Evolutionary conservation across 2,888 invertebrate species (phyloP).

Genomic region (Acrocera orbiculus): DNA sequence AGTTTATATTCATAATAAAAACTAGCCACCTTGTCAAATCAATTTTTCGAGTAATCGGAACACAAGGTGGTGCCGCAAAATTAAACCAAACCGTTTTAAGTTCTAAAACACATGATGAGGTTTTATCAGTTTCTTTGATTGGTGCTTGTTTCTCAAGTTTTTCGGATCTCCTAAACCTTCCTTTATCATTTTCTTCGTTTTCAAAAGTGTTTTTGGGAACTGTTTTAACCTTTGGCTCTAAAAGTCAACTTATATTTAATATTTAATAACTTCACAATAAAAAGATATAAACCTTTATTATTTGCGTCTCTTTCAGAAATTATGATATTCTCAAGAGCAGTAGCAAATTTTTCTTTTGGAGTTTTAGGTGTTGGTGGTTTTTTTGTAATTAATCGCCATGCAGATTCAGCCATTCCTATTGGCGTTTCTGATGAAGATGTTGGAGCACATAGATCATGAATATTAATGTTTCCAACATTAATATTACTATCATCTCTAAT

Average conservation of each 20-base stretch:
- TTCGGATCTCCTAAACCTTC: slow-evolving; percentile 24
- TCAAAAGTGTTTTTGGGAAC: background rate
- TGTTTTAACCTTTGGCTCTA: slow-evolving; percentile 1
- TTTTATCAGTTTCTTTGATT: slow-evolving; percentile 46
- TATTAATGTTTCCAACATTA: slow-evolving; percentile 17
- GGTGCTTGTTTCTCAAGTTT: slow-evolving; percentile 29
- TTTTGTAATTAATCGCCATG: slow-evolving; percentile 30
- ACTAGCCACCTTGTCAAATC: slow-evolving; percentile 63
- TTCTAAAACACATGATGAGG: slow-evolving; percentile 74
- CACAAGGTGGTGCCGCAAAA: slow-evolving; percentile 90
- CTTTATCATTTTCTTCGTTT: slow-evolving; percentile 21
- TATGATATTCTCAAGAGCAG: slow-evolving; percentile 23
- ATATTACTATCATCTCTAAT: slow-evolving; percentile 17
- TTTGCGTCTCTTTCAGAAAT: slow-evolving; percentile 16
- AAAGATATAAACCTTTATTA: slow-evolving; percentile 3
- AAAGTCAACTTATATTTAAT: background rate
- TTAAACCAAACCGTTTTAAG: slow-evolving; percentile 90
- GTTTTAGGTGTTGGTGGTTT: slow-evolving; percentile 42
- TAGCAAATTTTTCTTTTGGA: slow-evolving; percentile 36
- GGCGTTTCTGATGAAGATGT: slow-evolving; percentile 2
- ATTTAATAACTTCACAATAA: background rate
- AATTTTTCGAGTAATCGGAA: slow-evolving; percentile 84
- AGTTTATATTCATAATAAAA: background rate
- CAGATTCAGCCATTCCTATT: slow-evolving; percentile 22
- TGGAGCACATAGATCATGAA: slow-evolving; percentile 18